Conservation (phyloP, 2,888 invertebrate species). For the Argyresthia albistria region DNA sequence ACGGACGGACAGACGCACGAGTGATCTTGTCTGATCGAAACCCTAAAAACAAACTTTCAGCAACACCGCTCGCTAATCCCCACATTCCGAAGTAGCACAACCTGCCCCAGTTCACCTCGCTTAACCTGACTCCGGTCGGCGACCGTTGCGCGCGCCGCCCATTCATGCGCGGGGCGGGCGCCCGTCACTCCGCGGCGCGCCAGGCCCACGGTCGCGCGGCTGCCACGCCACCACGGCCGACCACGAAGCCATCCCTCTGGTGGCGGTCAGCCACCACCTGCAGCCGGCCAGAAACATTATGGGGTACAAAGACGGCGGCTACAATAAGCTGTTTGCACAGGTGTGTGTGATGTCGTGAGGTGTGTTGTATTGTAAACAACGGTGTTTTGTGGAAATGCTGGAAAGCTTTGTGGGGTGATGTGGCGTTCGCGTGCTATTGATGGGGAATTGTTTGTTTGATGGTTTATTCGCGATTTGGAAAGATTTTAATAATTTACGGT, state of each 20-base stretch:
- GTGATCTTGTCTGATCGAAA: no score
- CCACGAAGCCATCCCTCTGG: constrained; percentile 64
- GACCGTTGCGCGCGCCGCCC: constrained; percentile 48
- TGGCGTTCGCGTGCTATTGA: not conserved
- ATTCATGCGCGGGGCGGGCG: constrained; percentile 29
- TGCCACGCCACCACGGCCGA: constrained; percentile 52
- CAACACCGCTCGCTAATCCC: no score
- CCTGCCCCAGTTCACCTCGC: not conserved
- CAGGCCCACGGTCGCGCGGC: constrained; percentile 12
- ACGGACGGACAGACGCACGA: no score
- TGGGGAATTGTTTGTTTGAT: not conserved
- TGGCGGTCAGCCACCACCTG: constrained; percentile 64
- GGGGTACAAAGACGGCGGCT: constrained; percentile 84
- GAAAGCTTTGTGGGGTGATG: not conserved
- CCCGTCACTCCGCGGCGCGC: not conserved
- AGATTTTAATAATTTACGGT: no score
- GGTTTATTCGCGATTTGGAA: no score
- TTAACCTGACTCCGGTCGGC: constrained; percentile 6
- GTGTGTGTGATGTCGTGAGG: constrained; percentile 59
- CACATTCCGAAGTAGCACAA: no score
- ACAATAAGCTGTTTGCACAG: constrained; percentile 89
- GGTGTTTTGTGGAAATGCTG: constrained; percentile 7
- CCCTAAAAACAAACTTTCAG: not conserved
- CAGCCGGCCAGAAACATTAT: constrained; percentile 80
- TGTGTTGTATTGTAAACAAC: constrained; percentile 15